Percentiles rank a stretch among this genome's conserved stretches.
Conservation (phyloP, 2,888 invertebrate species). For the Hedya salicella region DNA sequence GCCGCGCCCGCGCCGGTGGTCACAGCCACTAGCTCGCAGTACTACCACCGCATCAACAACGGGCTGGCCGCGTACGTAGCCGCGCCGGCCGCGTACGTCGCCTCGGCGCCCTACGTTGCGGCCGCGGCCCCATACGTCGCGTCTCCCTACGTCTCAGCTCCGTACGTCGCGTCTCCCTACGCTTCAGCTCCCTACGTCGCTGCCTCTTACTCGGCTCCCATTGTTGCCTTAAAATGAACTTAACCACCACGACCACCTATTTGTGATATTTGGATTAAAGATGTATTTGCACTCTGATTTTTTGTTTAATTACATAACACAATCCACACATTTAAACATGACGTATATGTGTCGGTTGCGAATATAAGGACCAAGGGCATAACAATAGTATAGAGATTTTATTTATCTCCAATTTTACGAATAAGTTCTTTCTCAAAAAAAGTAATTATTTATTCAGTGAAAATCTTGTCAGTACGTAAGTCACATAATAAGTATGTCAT, state of each 20-base stretch:
- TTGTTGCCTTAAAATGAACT: slow-evolving; percentile 26
- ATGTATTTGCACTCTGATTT: not conserved
- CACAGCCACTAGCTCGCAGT: slow-evolving; percentile 88
- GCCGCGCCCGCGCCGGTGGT: slow-evolving; percentile 76
- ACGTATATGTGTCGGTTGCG: no score
- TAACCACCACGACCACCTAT: not conserved
- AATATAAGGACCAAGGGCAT: no score
- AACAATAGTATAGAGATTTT: no score
- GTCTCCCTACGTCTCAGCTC: slow-evolving; percentile 47
- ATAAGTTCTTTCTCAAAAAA: no score
- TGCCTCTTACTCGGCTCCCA: slow-evolving; percentile 31
- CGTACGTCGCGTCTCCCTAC: slow-evolving; percentile 57
- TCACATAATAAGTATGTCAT: no score
- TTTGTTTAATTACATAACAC: not conserved
- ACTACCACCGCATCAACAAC: slow-evolving; percentile 87
- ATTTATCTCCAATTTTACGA: no score
- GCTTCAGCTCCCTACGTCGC: slow-evolving; percentile 48
- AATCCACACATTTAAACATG: not conserved
- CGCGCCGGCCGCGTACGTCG: slow-evolving; percentile 58
- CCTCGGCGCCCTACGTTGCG: slow-evolving; percentile 56
- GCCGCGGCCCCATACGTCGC: slow-evolving; percentile 56
- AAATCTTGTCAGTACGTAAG: no score
- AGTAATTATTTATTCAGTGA: no score
- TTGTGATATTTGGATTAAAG: slow-evolving; percentile 20
- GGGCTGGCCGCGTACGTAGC: slow-evolving; percentile 75